phyloP scores from a whole-genome alignment of 2,113 vertebrate genomes.

The Meriones unguiculatus region DNA sequence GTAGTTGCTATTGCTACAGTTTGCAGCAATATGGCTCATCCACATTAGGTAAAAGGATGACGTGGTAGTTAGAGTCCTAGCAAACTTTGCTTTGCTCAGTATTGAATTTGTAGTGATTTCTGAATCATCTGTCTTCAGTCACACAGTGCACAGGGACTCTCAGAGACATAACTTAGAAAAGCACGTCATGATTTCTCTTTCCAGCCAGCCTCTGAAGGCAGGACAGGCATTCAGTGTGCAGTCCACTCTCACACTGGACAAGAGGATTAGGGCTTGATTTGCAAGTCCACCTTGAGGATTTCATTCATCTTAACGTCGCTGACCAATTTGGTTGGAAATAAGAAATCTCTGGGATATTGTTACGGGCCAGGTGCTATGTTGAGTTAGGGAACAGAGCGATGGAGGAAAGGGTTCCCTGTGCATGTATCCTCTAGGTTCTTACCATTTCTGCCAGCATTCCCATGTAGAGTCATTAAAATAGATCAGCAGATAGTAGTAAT shows the following conservation, averaged over 20 bases:
- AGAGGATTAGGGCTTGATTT: background rate
- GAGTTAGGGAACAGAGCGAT: background rate
- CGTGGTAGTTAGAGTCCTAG: background rate
- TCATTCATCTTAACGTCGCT: background rate
- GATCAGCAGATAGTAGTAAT: background rate
- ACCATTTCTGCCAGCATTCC: background rate
- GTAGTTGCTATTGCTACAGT: too few species aligned
- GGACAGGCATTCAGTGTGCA: too few species aligned
- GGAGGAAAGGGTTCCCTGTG: background rate
- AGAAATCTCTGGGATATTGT: background rate
- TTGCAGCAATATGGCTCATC: background rate
- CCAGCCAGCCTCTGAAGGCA: background rate
- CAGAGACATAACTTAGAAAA: background rate
- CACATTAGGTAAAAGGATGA: background rate
- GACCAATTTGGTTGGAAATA: background rate
- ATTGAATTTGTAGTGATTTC: background rate
- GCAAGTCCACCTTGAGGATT: background rate
- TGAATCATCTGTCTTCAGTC: background rate
- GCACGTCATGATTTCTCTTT: background rate
- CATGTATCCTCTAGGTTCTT: background rate
- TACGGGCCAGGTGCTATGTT: background rate
- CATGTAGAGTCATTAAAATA: background rate
- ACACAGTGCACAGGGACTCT: background rate
- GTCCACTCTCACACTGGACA: rapidly evolving
- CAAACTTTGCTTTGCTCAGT: background rate